A percentile compares a stretch with the other conserved stretches of the same genome.
These are phyloP conservation scores for Myiothlypis chrysogaster DNA, from an alignment of 2,797 vertebrate species.

Conservation along the genomic window DNA sequence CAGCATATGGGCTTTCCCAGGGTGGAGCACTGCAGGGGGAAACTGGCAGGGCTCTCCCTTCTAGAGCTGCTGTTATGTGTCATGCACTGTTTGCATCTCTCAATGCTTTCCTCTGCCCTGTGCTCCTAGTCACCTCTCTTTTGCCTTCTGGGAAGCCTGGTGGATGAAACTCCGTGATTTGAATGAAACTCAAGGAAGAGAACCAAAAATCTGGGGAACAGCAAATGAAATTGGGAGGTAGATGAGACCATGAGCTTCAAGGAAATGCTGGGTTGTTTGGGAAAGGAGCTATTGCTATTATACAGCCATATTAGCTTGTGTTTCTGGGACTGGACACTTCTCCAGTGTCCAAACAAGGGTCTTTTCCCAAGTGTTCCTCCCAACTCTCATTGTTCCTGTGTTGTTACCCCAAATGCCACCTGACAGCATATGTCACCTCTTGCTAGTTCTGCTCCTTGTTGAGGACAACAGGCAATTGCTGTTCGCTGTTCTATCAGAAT, in stretches of 20 bases:
- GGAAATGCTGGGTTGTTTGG: background rate
- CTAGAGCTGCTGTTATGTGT: background rate
- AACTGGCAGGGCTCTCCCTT: background rate
- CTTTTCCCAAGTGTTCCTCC: background rate
- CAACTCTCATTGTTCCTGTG: background rate
- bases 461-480: background rate
- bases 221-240: background rate
- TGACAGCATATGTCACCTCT: fast-evolving
- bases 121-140: background rate
- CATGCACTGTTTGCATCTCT: background rate
- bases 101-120: background rate
- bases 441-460: background rate
- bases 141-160: background rate
- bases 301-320: background rate
- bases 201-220: background rate
- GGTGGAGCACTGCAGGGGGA: background rate
- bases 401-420: background rate
- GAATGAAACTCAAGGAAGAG: background rate
- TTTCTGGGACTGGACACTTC: background rate
- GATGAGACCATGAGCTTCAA: background rate
- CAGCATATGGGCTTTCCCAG: background rate
- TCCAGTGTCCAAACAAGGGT: fast-evolving
- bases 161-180: background rate
- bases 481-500: background rate
- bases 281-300: background rate